Evolutionary conservation across 2,888 invertebrate genomes (phyloP).

Genomic region (Meiosimyza decipiens): DNA sequence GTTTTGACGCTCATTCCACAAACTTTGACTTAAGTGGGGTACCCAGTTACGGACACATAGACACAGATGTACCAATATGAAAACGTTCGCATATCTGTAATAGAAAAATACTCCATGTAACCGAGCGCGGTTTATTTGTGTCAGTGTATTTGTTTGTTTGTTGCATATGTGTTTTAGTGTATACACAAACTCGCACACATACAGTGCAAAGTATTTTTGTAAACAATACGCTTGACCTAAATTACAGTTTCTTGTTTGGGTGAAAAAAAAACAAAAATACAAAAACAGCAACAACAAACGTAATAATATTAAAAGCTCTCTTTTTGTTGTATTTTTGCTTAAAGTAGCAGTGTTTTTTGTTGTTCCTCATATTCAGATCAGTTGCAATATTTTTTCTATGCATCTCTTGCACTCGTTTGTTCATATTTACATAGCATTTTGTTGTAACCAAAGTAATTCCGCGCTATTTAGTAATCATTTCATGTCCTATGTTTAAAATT

Average conservation of each 20-base stretch:
- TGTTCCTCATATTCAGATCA: slow-evolving; percentile 4
- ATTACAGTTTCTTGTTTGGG: slow-evolving; percentile 58
- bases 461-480: not conserved
- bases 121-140: slow-evolving; percentile 29
- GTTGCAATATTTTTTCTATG: not conserved
- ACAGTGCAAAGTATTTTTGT: slow-evolving; percentile 55
- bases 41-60: no score
- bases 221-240: slow-evolving; percentile 67
- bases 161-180: slow-evolving; percentile 18
- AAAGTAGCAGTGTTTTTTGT: slow-evolving; percentile 20
- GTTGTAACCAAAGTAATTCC: not conserved
- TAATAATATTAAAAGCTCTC: slow-evolving; percentile 26
- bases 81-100: no score
- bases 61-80: not conserved
- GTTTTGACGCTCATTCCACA: not conserved
- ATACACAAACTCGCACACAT: slow-evolving; percentile 31
- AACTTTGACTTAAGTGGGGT: not conserved
- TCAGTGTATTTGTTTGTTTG: slow-evolving; percentile 11
- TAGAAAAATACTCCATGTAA: slow-evolving; percentile 2
- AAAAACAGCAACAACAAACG: slow-evolving; percentile 43
- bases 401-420: no score
- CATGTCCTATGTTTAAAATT: not conserved
- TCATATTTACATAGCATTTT: slow-evolving; percentile 1
- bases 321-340: slow-evolving; percentile 22
- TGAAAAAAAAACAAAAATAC: slow-evolving; percentile 39